phyloP scores from a whole-genome alignment of 2,888 invertebrate species.

The Caenorhabditis sinica region DNA sequence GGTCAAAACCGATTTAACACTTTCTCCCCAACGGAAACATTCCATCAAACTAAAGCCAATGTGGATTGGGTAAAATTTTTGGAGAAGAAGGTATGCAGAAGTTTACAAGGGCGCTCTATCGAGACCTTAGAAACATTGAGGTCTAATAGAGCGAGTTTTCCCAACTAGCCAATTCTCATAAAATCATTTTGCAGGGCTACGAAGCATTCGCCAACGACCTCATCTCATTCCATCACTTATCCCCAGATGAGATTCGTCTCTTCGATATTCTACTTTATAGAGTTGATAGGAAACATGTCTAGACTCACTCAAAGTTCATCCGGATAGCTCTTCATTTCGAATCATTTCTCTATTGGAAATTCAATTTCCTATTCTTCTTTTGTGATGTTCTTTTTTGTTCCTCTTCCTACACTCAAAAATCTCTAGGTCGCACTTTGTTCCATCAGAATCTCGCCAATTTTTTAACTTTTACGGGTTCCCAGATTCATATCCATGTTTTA shows the following conservation, averaged over 20 bases:
- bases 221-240: conserved; percentile 72
- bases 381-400: too few species aligned
- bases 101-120: neutral
- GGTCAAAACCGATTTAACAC: conserved; percentile 74
- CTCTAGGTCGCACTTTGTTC: conserved; percentile 22
- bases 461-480: conserved; percentile 18
- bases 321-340: conserved; percentile 16
- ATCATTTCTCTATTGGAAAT: neutral
- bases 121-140: too few species aligned
- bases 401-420: neutral
- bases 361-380: conserved; percentile 8
- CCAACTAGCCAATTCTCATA: neutral
- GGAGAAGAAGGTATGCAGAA: conserved; percentile 35
- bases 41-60: conserved; percentile 56
- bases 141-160: neutral
- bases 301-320: neutral
- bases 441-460: conserved; percentile 55
- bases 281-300: conserved; percentile 32
- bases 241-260: conserved; percentile 69
- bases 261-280: conserved; percentile 72
- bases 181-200: conserved; percentile 65
- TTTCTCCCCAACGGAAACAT: conserved; percentile 54
- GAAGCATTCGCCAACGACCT: conserved; percentile 71
- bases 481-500: conserved; percentile 30
- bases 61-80: conserved; percentile 51